Evolutionary conservation across 2,888 invertebrate genomes (phyloP), one percentile per base, ranked within the genome.

Genomic region (Margaritifera margaritifera): DNA sequence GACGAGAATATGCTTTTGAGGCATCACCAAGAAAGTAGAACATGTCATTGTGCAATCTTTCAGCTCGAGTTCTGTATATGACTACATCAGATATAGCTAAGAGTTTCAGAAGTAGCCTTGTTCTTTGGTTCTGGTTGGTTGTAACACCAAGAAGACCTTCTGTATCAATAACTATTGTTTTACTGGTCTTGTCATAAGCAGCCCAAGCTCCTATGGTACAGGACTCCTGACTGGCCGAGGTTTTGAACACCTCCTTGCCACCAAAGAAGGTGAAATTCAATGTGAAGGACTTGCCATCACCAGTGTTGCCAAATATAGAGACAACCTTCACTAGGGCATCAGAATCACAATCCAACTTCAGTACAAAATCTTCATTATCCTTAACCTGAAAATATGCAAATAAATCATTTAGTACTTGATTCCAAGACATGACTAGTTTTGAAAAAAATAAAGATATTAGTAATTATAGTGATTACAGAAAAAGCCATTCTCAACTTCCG

Each of bases 241-340:
- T 94, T 72, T 90, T 90, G 86, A 94, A 94, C 0, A 93, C 90
- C 85, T 93, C 92, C 71, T 91, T 90, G 1, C 93, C 93, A 78
- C 92, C 89, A 85, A 93, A 94, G 86, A 94, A 93, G 83, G 92
- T 92, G 81, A 94, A 92, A 89, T 95, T 95, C 84, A 95, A 90
- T 0, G 94, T 94, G 84, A 94, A 92, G 4, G 95, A 95, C 89
- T 95, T 95, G 2, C 95, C 95, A 90, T 95, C 95, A 0, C 95
- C 95, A 0, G 94, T 94, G 84, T 95, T 95, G 4, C 95, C 95
- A 90, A 95, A 94, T 84, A 95, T 94, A 19, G 95, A 94, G 0
- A 95, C 92, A 22, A 95, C 95, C 90, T 95, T 95, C 20, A 95
- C 92, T 24, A 72, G 64, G 27, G 79, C 80, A 63, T 84, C 78